Conservation (phyloP, 1,140 invertebrate genomes). For the Bombus waltoni region DNA sequence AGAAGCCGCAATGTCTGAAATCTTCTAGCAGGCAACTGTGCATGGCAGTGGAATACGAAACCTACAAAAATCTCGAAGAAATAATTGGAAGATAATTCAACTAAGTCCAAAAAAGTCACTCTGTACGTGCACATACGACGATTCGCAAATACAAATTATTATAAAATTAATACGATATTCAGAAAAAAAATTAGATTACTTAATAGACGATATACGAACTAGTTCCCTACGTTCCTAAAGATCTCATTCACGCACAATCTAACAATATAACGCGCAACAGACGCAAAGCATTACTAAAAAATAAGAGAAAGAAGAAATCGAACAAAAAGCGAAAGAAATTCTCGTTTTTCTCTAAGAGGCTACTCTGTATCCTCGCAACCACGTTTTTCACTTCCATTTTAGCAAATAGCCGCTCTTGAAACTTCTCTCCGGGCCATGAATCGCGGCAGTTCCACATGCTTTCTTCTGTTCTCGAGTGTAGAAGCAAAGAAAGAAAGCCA, state of each 20-base stretch:
- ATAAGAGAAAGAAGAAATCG: not conserved
- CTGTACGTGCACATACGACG: too few relatives aligned
- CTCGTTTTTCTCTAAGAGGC: not conserved
- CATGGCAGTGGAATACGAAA: too few relatives aligned
- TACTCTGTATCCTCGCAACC: not conserved
- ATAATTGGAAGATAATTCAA: not conserved
- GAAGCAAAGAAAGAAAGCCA: not conserved
- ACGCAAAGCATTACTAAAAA: not conserved
- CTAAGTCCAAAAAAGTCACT: not conserved
- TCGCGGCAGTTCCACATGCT: not conserved
- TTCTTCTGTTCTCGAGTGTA: not conserved
- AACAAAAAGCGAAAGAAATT: not conserved
- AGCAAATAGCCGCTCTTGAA: not conserved
- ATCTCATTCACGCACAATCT: too few relatives aligned
- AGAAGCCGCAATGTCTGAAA: not conserved
- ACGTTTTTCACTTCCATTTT: not conserved
- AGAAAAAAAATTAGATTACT: too few relatives aligned
- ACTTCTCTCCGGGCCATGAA: not conserved
- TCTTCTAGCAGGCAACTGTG: too few relatives aligned
- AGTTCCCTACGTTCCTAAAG: too few relatives aligned
- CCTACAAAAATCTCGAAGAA: not conserved
- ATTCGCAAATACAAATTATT: too few relatives aligned
- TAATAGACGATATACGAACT: too few relatives aligned
- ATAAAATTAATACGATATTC: too few relatives aligned
- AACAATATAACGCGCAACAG: too few relatives aligned